Percentiles rank a stretch among this genome's conserved stretches.
phyloP scores from a whole-genome alignment of 2,797 vertebrate genomes.

The Schizopygopsis pylzovi region DNA sequence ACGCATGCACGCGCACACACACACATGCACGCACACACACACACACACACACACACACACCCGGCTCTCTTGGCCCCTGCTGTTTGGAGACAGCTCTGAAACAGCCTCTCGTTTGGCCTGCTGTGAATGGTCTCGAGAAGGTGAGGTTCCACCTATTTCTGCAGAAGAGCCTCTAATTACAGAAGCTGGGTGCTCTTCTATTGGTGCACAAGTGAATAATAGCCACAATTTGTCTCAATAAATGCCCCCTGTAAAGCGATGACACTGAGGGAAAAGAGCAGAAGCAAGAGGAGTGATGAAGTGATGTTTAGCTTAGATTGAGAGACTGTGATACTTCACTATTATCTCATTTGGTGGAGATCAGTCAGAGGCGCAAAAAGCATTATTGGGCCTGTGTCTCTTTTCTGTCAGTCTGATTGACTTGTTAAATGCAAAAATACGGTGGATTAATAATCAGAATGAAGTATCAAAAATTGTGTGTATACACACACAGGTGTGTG shows the following conservation, averaged over 20 bases:
- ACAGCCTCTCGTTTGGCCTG: conserved; percentile 42
- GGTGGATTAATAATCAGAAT: background rate
- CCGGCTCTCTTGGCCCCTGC: background rate
- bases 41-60: conserved; percentile 14
- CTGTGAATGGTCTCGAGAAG: conserved; percentile 36
- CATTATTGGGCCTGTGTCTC: background rate
- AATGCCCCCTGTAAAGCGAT: background rate
- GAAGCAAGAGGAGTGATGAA: conserved; percentile 16
- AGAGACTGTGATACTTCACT: conserved; percentile 16
- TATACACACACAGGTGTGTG: no score
- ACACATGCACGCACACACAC: background rate
- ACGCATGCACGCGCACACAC: no score
- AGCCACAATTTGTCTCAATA: conserved; percentile 37
- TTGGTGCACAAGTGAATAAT: conserved; percentile 41
- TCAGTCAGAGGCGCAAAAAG: background rate
- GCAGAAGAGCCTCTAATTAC: conserved; percentile 44
- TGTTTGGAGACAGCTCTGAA: conserved; percentile 46
- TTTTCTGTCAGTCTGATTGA: background rate
- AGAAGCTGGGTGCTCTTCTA: conserved; percentile 37
- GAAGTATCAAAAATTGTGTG: background rate
- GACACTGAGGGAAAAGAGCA: conserved; percentile 21
- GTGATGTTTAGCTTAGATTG: conserved; percentile 42
- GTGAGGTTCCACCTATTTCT: conserved; percentile 20
- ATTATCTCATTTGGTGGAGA: conserved; percentile 15
- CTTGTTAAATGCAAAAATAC: background rate